Conservation (phyloP, 2,888 invertebrate species). For the Ethmia dodecea region DNA sequence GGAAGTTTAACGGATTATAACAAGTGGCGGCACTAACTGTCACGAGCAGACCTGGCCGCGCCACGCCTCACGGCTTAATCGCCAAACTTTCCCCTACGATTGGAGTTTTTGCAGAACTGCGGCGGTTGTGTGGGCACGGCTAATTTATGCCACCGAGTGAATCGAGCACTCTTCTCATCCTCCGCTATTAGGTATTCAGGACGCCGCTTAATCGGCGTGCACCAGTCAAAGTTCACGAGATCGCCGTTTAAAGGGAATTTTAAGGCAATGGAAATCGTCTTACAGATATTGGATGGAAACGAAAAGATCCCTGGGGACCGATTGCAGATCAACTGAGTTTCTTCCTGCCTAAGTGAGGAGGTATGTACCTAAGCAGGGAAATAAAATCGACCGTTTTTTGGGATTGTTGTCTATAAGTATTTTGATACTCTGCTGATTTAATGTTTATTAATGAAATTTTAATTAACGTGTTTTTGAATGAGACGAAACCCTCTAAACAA, state of each 20-base stretch:
- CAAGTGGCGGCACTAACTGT: constrained; percentile 75
- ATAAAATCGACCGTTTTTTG: no score
- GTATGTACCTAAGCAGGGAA: no score
- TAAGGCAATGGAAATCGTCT: constrained; percentile 43
- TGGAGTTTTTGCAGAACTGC: constrained; percentile 72
- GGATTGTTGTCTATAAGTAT: no score
- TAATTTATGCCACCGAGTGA: constrained; percentile 62
- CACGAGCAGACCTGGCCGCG: constrained; percentile 67
- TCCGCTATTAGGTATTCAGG: constrained; percentile 69
- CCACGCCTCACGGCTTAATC: constrained; percentile 75
- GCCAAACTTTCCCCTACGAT: constrained; percentile 73
- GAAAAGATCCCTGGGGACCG: constrained; percentile 30
- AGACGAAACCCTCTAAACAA: no score
- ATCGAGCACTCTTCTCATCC: constrained; percentile 43
- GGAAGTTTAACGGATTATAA: constrained; percentile 74
- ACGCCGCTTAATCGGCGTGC: constrained; percentile 66
- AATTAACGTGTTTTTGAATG: no score
- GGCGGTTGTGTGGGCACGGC: constrained; percentile 51
- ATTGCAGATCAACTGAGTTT: constrained; percentile 31
- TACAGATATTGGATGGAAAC: constrained; percentile 35
- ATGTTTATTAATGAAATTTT: no score
- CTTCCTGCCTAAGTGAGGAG: no score
- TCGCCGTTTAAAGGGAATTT: constrained; percentile 51
- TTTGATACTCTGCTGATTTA: no score
- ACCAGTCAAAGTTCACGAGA: constrained; percentile 36